A percentile compares a stretch with the other conserved stretches of the same genome.
phyloP scores from a whole-genome alignment of 2,888 invertebrate species.

The Catocala sponsa region DNA sequence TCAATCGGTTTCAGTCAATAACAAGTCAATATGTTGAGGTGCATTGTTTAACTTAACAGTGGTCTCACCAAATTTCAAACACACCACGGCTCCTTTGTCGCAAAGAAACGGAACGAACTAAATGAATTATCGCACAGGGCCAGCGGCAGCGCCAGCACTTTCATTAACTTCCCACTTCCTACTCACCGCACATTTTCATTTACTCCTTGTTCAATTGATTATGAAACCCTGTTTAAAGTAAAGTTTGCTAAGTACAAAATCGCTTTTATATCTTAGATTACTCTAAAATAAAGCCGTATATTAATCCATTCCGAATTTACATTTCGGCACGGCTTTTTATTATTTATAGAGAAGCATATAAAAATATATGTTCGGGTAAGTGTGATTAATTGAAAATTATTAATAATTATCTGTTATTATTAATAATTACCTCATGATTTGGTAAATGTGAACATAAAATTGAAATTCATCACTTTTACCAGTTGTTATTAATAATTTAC shows the following conservation, averaged over 20 bases:
- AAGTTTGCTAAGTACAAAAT: not conserved
- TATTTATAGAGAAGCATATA: too few species aligned
- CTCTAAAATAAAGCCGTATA: too few species aligned
- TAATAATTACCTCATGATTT: too few species aligned
- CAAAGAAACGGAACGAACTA: constrained; percentile 54
- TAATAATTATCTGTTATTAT: too few species aligned
- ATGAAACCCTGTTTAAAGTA: not conserved
- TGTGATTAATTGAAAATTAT: too few species aligned
- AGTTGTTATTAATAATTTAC: too few species aligned
- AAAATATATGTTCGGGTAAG: too few species aligned
- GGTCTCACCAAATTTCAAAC: constrained; percentile 47
- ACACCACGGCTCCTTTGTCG: constrained; percentile 51
- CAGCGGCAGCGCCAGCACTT: constrained; percentile 53
- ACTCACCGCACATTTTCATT: constrained; percentile 37
- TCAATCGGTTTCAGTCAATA: constrained; percentile 52
- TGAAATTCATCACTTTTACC: too few species aligned
- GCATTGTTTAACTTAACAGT: constrained; percentile 39
- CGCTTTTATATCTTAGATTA: too few species aligned
- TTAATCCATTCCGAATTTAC: too few species aligned
- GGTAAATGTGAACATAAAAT: too few species aligned
- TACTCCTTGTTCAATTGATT: constrained; percentile 41
- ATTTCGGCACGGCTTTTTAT: too few species aligned
- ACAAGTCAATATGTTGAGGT: constrained; percentile 42
- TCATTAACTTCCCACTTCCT: constrained; percentile 54
- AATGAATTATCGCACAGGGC: constrained; percentile 60